Conservation (phyloP, 2,888 invertebrate genomes). For the Machimus atricapillus region DNA sequence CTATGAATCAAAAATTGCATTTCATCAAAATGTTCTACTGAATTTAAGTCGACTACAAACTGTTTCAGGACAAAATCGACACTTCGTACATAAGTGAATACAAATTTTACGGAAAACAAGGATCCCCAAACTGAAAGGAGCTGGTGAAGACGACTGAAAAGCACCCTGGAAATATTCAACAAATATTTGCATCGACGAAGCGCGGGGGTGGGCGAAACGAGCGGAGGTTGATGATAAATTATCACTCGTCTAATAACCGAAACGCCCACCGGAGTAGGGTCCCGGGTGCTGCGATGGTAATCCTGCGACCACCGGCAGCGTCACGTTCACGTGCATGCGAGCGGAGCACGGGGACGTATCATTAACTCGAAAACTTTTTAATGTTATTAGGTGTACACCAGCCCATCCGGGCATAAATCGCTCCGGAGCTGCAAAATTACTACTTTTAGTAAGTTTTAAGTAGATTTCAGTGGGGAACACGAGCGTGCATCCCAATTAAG, state of each 20-base stretch:
- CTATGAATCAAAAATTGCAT: no score
- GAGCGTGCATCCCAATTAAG: constrained; percentile 37
- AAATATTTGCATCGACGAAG: background rate
- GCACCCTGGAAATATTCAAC: background rate
- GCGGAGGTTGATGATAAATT: background rate
- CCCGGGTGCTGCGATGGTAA: background rate
- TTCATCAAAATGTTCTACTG: background rate
- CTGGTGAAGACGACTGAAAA: background rate
- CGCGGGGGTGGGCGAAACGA: background rate
- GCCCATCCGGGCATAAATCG: background rate
- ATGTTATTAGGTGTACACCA: constrained; percentile 18
- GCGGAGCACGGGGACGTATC: background rate
- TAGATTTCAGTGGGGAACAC: constrained; percentile 19
- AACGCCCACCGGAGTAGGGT: background rate
- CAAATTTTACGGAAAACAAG: background rate
- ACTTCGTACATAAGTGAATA: background rate
- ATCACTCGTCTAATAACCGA: background rate
- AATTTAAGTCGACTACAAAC: background rate
- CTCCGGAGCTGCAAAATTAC: constrained; percentile 1
- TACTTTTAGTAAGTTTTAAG: constrained; percentile 7
- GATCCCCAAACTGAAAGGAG: background rate
- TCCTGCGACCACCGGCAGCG: background rate
- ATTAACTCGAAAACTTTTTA: constrained; percentile 34
- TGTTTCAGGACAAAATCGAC: background rate
- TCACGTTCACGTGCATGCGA: constrained; percentile 13